These are phyloP conservation scores for Pseudoips prasinana DNA, from an alignment of 2,888 invertebrate genomes.

Conservation along the genomic window DNA sequence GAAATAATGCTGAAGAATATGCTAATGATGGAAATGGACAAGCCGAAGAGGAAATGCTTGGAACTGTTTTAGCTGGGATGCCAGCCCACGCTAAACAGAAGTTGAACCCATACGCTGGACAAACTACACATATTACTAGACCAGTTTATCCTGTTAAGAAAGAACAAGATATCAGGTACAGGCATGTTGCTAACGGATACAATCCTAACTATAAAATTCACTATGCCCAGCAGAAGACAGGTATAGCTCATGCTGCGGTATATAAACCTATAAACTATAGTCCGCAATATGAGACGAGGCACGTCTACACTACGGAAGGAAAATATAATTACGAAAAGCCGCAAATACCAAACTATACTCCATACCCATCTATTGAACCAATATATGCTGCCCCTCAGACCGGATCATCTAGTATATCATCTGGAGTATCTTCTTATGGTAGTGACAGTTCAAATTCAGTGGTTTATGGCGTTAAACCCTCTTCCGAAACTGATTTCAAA, in stretches of 20 bases:
- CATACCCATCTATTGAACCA: slow-evolving; percentile 66
- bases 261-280: slow-evolving; percentile 68
- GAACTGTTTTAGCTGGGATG: slow-evolving; percentile 88
- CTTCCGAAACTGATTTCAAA: slow-evolving; percentile 68
- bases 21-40: slow-evolving; percentile 85
- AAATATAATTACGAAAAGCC: slow-evolving; percentile 60
- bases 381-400: slow-evolving; percentile 71
- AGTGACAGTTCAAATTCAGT: slow-evolving; percentile 63
- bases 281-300: slow-evolving; percentile 67
- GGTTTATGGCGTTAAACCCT: slow-evolving; percentile 71
- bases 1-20: slow-evolving; percentile 86
- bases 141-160: slow-evolving; percentile 60
- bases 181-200: slow-evolving; percentile 64
- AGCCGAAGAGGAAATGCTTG: slow-evolving; percentile 89
- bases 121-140: slow-evolving; percentile 63
- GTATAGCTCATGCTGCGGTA: slow-evolving; percentile 72
- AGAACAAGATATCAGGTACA: slow-evolving; percentile 72
- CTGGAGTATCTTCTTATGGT: slow-evolving; percentile 58
- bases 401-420: slow-evolving; percentile 54
- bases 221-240: slow-evolving; percentile 75
- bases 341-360: slow-evolving; percentile 54
- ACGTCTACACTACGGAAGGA: slow-evolving; percentile 66
- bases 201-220: slow-evolving; percentile 66
- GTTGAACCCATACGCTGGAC: slow-evolving; percentile 70
- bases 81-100: slow-evolving; percentile 74